These are phyloP conservation scores for Ectropis crepuscularia DNA, from an alignment of 2,888 invertebrate species.

Conservation along the genomic window DNA sequence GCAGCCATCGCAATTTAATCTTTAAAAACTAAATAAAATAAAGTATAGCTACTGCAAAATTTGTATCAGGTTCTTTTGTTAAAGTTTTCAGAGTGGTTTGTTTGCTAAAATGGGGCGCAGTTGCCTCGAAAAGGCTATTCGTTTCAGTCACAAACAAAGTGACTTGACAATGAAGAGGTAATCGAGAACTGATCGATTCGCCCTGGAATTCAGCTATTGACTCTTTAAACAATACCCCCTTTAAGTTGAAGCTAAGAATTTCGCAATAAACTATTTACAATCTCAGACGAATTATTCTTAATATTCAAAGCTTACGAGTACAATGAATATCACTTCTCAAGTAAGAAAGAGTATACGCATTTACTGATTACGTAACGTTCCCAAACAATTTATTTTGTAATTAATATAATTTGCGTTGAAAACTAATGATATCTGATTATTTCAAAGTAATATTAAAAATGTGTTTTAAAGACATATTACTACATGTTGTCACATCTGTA, in stretches of 20 bases:
- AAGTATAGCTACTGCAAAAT: slow-evolving; percentile 11
- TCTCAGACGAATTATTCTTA: too few relatives aligned
- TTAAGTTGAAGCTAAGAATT: slow-evolving; percentile 25
- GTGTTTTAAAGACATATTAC: too few relatives aligned
- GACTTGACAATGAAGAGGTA: slow-evolving; percentile 60
- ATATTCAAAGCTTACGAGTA: too few relatives aligned
- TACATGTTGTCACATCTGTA: too few relatives aligned
- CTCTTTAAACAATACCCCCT: slow-evolving; percentile 43
- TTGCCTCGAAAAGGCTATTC: slow-evolving; percentile 59
- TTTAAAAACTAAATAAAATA: background rate
- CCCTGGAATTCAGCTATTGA: slow-evolving; percentile 37
- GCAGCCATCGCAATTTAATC: background rate
- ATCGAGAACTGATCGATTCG: slow-evolving; percentile 53
- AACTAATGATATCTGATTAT: too few relatives aligned
- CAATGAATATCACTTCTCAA: too few relatives aligned
- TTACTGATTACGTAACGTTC: too few relatives aligned
- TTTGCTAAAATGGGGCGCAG: slow-evolving; percentile 62
- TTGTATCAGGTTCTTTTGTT: slow-evolving; percentile 11
- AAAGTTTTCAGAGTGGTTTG: slow-evolving; percentile 57
- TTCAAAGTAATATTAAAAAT: too few relatives aligned
- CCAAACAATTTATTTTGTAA: too few relatives aligned
- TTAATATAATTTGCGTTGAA: too few relatives aligned
- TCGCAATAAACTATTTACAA: background rate
- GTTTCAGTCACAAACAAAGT: slow-evolving; percentile 63
- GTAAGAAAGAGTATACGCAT: too few relatives aligned